phyloP scores from a whole-genome alignment of 2,797 vertebrate species.

The Gallinago nigripennis region DNA sequence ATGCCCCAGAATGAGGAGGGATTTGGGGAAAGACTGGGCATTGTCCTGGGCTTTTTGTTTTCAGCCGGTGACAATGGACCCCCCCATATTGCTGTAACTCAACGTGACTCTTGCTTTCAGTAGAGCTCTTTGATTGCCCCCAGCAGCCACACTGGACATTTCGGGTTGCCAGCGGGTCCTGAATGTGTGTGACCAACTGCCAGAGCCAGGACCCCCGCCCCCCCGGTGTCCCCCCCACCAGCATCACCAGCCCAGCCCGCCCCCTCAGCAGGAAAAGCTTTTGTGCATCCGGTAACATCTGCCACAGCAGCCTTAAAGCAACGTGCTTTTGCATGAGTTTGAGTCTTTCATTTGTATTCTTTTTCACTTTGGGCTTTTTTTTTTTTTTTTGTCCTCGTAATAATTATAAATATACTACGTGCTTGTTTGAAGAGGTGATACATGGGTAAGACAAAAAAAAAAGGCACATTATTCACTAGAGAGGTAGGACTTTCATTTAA shows the following conservation, averaged over 20 bases:
- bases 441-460: not conserved
- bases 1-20: fast-evolving
- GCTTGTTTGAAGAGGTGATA: not conserved
- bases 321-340: slow-evolving; percentile 18
- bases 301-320: slow-evolving; percentile 60
- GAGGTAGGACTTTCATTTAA: not conserved
- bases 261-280: not conserved
- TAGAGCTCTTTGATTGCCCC: not conserved
- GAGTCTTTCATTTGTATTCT: not conserved
- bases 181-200: not conserved
- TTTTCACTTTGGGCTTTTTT: not conserved
- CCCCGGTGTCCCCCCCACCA: not conserved
- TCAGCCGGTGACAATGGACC: fast-evolving
- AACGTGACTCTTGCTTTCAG: not conserved
- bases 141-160: not conserved
- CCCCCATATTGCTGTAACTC: fast-evolving
- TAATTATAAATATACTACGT: not conserved
- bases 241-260: not conserved
- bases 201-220: not conserved
- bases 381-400: not conserved
- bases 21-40: not conserved
- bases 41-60: not conserved
- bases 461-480: not conserved
- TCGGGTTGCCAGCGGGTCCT: not conserved
- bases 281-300: not conserved